phyloP scores from a whole-genome alignment of 2,888 invertebrate genomes.

The Melieria picta region DNA sequence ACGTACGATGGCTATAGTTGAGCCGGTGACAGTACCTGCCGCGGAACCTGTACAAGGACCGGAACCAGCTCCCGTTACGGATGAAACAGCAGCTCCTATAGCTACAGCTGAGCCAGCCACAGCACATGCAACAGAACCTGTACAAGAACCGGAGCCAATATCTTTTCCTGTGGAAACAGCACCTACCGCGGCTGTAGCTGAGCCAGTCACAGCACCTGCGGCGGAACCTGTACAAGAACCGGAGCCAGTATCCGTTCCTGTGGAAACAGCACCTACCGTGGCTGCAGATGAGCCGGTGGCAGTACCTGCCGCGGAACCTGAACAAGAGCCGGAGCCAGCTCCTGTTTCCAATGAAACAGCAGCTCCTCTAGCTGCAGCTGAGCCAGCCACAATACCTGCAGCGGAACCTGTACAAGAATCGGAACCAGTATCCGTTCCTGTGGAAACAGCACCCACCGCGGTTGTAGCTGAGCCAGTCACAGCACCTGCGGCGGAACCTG shows the following conservation, averaged over 20 bases:
- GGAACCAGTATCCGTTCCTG: neutral
- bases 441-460: neutral
- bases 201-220: neutral
- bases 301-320: neutral
- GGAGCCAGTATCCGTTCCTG: neutral
- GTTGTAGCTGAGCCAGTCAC: neutral
- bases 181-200: neutral
- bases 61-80: neutral
- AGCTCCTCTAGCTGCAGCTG: neutral
- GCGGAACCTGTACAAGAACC: neutral
- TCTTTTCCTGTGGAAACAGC: neutral
- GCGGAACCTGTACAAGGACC: neutral
- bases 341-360: neutral
- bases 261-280: neutral
- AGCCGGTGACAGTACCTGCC: neutral
- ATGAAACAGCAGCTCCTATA: neutral
- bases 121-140: neutral
- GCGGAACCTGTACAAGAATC: neutral
- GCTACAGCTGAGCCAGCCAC: neutral
- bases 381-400: neutral
- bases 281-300: neutral
- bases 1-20: neutral
- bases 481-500: too few relatives aligned
- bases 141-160: neutral
- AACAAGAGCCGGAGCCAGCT: neutral